These are phyloP conservation scores for Plestiodon gilberti DNA, from an alignment of 2,113 vertebrate genomes.

Conservation along the genomic window DNA sequence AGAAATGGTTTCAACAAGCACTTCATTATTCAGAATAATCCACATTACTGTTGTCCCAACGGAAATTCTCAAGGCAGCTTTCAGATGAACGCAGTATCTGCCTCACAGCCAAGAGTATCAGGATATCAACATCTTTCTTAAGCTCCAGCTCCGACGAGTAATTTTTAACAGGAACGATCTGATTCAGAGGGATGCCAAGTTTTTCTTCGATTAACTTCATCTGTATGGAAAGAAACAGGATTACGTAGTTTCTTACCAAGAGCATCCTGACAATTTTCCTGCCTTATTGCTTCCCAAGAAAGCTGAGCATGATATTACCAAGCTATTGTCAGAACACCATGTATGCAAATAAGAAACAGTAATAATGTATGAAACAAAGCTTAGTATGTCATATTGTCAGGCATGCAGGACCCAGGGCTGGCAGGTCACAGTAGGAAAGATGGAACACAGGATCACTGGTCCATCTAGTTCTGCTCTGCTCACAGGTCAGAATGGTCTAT, in stretches of 20 bases:
- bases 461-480: no score
- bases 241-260: not conserved
- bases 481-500: no score
- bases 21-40: not conserved
- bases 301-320: not conserved
- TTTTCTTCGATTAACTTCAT: not conserved
- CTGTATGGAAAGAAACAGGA: slow-evolving; percentile 11
- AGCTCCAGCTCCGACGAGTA: slow-evolving; percentile 29
- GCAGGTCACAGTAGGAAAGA: no score
- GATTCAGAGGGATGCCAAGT: slow-evolving; percentile 32
- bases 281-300: not conserved
- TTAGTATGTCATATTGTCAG: no score
- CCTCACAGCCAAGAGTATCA: slow-evolving; percentile 15
- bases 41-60: not conserved
- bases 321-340: not conserved
- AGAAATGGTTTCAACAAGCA: not conserved
- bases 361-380: no score
- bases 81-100: slow-evolving; percentile 27
- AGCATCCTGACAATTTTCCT: not conserved
- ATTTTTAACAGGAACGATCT: slow-evolving; percentile 37
- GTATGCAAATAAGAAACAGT: no score
- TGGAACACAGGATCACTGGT: no score
- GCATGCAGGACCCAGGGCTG: no score
- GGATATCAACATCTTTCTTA: slow-evolving; percentile 17
- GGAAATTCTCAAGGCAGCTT: slow-evolving; percentile 8